A percentile compares a stretch with the other conserved stretches of the same genome.
These are phyloP conservation scores for Linnaemya tessellans DNA, from an alignment of 2,888 invertebrate species.

Conservation along the genomic window DNA sequence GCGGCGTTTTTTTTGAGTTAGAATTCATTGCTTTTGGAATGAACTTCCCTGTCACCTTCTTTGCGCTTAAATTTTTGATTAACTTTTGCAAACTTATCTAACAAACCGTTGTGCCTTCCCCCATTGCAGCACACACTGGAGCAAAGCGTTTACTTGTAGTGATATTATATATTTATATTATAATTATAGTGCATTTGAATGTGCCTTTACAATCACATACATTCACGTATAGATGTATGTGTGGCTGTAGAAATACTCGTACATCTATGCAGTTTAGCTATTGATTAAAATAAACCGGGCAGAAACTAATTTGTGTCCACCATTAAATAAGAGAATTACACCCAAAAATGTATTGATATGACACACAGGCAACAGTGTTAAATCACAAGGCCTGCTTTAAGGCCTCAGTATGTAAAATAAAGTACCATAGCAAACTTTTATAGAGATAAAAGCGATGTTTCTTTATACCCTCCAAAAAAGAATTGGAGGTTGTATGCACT, in stretches of 20 bases:
- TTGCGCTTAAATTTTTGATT: not conserved
- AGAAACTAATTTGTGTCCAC: slow-evolving; percentile 50
- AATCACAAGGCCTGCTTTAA: not conserved
- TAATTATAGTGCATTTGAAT: slow-evolving; percentile 28
- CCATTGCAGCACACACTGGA: not conserved
- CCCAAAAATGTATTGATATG: not conserved
- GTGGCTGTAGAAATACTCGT: not conserved
- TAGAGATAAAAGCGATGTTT: too few relatives aligned
- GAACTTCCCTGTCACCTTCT: too few relatives aligned
- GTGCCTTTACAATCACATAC: not conserved
- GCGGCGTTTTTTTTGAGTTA: too few relatives aligned
- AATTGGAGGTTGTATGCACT: too few relatives aligned
- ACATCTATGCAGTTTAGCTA: slow-evolving; percentile 2
- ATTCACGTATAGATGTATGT: not conserved
- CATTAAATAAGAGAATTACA: slow-evolving; percentile 34
- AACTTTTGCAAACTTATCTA: not conserved
- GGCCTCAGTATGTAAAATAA: too few relatives aligned
- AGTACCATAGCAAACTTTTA: too few relatives aligned
- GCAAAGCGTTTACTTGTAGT: not conserved
- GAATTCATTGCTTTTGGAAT: too few relatives aligned
- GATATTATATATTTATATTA: not conserved
- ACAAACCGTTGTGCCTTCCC: too few relatives aligned
- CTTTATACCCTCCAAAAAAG: too few relatives aligned
- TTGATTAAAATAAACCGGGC: slow-evolving; percentile 21
- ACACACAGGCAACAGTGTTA: not conserved